phyloP scores from a whole-genome alignment of 2,888 invertebrate genomes.

The Pandemis cinnamomeana region DNA sequence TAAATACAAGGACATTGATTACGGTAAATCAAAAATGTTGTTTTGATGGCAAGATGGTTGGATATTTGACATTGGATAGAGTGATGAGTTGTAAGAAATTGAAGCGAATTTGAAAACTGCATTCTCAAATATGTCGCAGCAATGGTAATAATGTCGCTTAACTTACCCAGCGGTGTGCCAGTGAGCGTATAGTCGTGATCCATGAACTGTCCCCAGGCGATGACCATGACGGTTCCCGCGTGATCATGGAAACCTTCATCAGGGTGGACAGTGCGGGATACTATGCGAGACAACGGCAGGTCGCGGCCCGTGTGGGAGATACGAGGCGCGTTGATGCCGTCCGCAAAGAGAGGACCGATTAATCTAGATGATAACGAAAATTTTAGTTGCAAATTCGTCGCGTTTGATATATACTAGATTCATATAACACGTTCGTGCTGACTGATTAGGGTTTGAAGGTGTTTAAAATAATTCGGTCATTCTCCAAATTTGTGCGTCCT shows the following conservation, averaged over 20 bases:
- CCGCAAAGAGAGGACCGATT: constrained; percentile 92
- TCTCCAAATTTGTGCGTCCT: too few species aligned
- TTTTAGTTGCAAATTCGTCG: not conserved
- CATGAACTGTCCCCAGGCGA: constrained; percentile 98
- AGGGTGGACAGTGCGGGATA: constrained; percentile 95
- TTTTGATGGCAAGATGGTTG: too few species aligned
- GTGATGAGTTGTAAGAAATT: too few species aligned
- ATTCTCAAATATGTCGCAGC: too few species aligned
- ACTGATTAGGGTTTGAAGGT: too few species aligned
- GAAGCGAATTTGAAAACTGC: too few species aligned
- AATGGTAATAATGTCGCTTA: not conserved
- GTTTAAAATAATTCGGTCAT: too few species aligned
- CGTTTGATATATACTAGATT: too few species aligned
- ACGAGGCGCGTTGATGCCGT: constrained; percentile 93
- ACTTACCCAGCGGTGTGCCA: constrained; percentile 92
- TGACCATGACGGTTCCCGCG: constrained; percentile 96
- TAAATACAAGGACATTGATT: not conserved
- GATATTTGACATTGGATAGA: too few species aligned
- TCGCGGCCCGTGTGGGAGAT: constrained; percentile 90
- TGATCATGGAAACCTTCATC: constrained; percentile 97
- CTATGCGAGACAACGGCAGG: constrained; percentile 92
- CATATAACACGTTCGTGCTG: too few species aligned
- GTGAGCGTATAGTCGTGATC: constrained; percentile 97
- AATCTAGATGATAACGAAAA: constrained; percentile 75
- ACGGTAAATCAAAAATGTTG: not conserved